Percentiles rank a stretch among this genome's conserved stretches.
phyloP scores from a whole-genome alignment of 2,113 vertebrate genomes.

The Oreochromis spilurus region DNA sequence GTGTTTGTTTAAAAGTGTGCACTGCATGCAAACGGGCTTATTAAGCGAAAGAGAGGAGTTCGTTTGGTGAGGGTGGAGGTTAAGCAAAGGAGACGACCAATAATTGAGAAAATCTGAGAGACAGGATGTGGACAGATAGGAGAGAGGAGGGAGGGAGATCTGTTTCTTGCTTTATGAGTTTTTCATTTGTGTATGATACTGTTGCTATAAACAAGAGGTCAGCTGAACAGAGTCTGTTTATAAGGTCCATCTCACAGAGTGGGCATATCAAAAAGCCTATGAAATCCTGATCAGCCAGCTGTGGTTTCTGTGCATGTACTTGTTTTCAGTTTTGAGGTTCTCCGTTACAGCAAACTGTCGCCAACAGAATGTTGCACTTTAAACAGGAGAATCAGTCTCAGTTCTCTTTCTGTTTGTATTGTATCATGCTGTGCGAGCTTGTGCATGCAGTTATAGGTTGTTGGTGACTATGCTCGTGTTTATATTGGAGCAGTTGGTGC shows the following conservation, averaged over 20 bases:
- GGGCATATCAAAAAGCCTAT: constrained; percentile 42
- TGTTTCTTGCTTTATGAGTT: constrained; percentile 32
- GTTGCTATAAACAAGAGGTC: constrained; percentile 56
- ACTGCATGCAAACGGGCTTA: constrained; percentile 37
- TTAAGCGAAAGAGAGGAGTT: constrained; percentile 17
- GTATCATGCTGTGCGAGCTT: neutral
- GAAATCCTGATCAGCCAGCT: constrained; percentile 31
- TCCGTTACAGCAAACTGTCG: constrained; percentile 21
- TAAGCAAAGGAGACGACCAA: constrained; percentile 25
- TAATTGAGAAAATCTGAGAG: neutral
- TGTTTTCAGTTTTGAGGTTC: constrained; percentile 13
- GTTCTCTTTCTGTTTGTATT: neutral
- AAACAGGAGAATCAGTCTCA: constrained; percentile 13
- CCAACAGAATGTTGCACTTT: constrained; percentile 26
- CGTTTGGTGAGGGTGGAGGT: constrained; percentile 15
- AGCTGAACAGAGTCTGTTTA: constrained; percentile 53
- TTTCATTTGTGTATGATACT: constrained; percentile 33
- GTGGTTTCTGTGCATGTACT: neutral
- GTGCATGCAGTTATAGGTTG: neutral
- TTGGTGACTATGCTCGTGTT: neutral
- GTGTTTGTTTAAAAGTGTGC: constrained; percentile 36
- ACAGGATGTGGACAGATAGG: neutral
- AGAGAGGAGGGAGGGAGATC: neutral
- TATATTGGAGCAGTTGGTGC: neutral
- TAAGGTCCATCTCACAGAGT: constrained; percentile 48